Evolutionary conservation across 2,113 vertebrate species (phyloP), one percentile per base, ranked within the genome.

Genomic region (Semnornis frantzii): DNA sequence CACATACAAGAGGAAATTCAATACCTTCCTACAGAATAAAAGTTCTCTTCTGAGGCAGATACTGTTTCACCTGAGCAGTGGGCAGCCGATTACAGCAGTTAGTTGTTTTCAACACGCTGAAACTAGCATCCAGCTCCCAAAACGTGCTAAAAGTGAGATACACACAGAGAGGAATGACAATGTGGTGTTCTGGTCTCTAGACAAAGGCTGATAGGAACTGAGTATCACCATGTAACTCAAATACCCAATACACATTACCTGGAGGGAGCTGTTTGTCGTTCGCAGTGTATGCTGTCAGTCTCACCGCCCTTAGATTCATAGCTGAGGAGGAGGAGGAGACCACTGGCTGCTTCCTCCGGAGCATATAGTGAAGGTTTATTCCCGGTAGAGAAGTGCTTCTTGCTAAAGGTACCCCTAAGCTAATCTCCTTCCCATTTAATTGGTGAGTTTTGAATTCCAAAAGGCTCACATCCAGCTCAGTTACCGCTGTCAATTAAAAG

Each of bases 161-260:
- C 1, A 4, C 6, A 1, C 5, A 2, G n/a, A 15, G 0, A 68
- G 60, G 42, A 83, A 48, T 48, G 46, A 9, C 16, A 71, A 15
- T 10, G 2, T 46, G 2, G 16, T 82, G 6, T 52, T 80, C 66
- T 83, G 52, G 52, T 80, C 21, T 71, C 33, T 62, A 63, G 46
- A 34, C 24, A 33, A 42, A 42, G 37, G 8, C 13, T 48, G 28
- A 21, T 59, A 27, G 4, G 19, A 74, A 15, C 33, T 55, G 55
- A 54, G 1, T 54, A 44, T 76, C 33, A n/a, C 31, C 24, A 69
- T 9, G 14, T 25, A 73, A 28, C 8, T 73, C 16, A 12, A 20
- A 59, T 13, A 10, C 42, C 24, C 5, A 1, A 50, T 66, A 39
- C 13, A 4, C 19, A 6, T 66, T 70, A 77, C 17, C 27, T 78